Evolutionary conservation across 2,113 vertebrate genomes (phyloP), one percentile per base, ranked within the genome.

Genomic region (Stegastes partitus): DNA sequence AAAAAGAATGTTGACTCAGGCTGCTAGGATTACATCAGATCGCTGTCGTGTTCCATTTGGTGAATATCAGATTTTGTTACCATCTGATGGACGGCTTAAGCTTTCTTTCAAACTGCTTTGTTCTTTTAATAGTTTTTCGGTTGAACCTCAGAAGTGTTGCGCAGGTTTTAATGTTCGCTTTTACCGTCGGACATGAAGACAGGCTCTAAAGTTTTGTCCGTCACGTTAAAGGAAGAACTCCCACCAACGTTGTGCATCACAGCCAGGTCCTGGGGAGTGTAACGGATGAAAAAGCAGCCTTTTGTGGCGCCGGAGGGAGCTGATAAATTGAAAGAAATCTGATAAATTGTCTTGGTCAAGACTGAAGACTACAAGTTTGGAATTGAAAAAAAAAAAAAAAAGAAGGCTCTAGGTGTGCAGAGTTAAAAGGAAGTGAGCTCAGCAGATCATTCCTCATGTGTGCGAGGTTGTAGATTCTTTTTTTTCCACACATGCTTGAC

Each of bases 311-410:
- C 54, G 34, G 14, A 57, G 11, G 37, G 23, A 55, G 25, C 39
- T 57, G 54, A 45, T 69, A 45, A 28, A 69, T 45, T 69, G n/a
- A 58, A 26, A 34, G 1, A 31, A 31, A 58, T 57, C 14, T 47
- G 45, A 57, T 69, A 31, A 57, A 28, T 31, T 56, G 23, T 8
- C 25, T 58, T 69, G 25, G 37, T 15, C 21, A 25, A 26, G 34
- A 19, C 0, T 11, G 14, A 57, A 45, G 10, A 56, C 15, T 31
- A 19, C 21, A 14, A 0, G 0, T 54, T 51, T 67, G 47, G 37
- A 67, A 53, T 16, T 53, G 21, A 53, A 53, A 12, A 18, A 25
- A 23, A 39, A 31, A 3, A 31, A 31, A 31, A 39, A 31, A 3
- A 31, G 8, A 31, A 31, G 31, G 31, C 5, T 31, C 14, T n/a